These are phyloP conservation scores for Caenorhabditis sp. DNA, from an alignment of 2,888 invertebrate genomes.

Conservation along the genomic window DNA sequence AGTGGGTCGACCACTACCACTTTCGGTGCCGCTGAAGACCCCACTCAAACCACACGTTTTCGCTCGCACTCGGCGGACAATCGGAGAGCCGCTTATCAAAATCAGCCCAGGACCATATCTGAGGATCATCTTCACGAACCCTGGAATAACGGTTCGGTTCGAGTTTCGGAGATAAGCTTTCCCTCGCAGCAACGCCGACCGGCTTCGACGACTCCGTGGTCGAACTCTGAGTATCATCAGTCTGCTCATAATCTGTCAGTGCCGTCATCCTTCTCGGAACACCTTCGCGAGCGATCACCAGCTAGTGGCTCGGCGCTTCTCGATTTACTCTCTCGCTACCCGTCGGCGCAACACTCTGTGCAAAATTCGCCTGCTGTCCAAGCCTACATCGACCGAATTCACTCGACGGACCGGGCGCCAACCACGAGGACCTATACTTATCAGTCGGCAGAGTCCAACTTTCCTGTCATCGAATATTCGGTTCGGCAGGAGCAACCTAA, in stretches of 20 bases:
- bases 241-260: slow-evolving; percentile 46
- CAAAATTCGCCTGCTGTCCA: slow-evolving; percentile 49
- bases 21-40: slow-evolving; percentile 26
- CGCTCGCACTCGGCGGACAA: slow-evolving; percentile 55
- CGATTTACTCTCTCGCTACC: slow-evolving; percentile 67
- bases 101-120: slow-evolving; percentile 45
- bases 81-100: slow-evolving; percentile 52
- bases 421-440: slow-evolving; percentile 34
- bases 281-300: slow-evolving; percentile 68
- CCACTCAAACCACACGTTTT: slow-evolving; percentile 36
- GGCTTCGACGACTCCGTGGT: slow-evolving; percentile 55
- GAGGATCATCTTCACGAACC: slow-evolving; percentile 42
- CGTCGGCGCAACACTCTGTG: slow-evolving; percentile 63
- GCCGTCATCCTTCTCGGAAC: slow-evolving; percentile 58
- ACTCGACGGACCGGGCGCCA: slow-evolving; percentile 25
- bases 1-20: slow-evolving; percentile 36
- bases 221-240: slow-evolving; percentile 49
- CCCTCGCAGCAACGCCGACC: slow-evolving; percentile 54
- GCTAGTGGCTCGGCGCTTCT: slow-evolving; percentile 69
- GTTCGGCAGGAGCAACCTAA: slow-evolving; percentile 48
- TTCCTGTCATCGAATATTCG: slow-evolving; percentile 61
- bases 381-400: slow-evolving; percentile 47
- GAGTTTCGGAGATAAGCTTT: slow-evolving; percentile 46
- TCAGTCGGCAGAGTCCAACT: slow-evolving; percentile 46
- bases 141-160: slow-evolving; percentile 36